A percentile compares a stretch with the other conserved stretches of the same genome.
These are phyloP conservation scores for Pristionchus exspectatus DNA, from an alignment of 2,888 invertebrate genomes.

Conservation along the genomic window DNA sequence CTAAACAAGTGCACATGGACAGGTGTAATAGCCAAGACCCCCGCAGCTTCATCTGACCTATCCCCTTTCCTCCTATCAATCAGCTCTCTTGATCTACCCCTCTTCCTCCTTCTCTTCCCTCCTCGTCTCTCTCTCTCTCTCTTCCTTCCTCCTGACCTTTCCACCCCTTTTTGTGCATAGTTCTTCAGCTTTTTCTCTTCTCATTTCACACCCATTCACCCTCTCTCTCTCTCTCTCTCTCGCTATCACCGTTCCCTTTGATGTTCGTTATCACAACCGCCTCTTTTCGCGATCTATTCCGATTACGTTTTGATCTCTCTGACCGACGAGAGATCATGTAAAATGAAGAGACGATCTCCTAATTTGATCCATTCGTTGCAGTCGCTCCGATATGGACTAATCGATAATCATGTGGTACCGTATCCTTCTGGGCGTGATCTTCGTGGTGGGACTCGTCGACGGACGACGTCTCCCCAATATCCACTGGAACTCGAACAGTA, in stretches of 20 bases:
- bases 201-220: slow-evolving; percentile 14
- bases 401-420: slow-evolving; percentile 36
- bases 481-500: slow-evolving; percentile 43
- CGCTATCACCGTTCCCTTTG: slow-evolving; percentile 43
- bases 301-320: not conserved
- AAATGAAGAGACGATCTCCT: not conserved
- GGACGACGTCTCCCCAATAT: slow-evolving; percentile 35
- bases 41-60: slow-evolving; percentile 27
- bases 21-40: slow-evolving; percentile 33
- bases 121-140: slow-evolving; percentile 30
- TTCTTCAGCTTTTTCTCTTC: slow-evolving; percentile 24
- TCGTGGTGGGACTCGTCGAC: slow-evolving; percentile 27
- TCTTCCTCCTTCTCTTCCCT: not conserved
- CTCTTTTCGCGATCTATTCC: not conserved
- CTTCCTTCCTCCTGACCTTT: not conserved
- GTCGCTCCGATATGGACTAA: slow-evolving; percentile 27
- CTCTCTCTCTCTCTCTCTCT: not conserved
- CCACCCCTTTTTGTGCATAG: not conserved
- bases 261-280: slow-evolving; percentile 24
- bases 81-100: not conserved
- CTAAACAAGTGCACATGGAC: slow-evolving; percentile 39
- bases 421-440: slow-evolving; percentile 14
- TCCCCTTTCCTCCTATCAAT: not conserved
- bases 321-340: not conserved
- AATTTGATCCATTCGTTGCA: not conserved